Conservation (phyloP, 2,113 vertebrate species). For the Crocuta crocuta region DNA sequence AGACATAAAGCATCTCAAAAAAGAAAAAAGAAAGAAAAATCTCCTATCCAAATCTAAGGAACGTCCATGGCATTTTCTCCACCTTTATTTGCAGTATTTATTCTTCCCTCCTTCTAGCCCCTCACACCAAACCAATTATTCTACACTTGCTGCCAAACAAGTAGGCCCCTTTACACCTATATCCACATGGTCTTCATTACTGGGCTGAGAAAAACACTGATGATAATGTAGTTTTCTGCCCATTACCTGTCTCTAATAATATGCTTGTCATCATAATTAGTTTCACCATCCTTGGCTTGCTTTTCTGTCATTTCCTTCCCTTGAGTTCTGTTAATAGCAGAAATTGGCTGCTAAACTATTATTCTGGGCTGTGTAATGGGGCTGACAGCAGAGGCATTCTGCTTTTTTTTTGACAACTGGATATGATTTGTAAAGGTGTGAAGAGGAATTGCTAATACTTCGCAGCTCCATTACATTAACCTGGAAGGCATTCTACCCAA, state of each 20-base stretch:
- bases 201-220: conserved; percentile 62
- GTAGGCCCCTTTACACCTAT: conserved; percentile 55
- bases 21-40: neutral
- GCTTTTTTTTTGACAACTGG: conserved; percentile 79
- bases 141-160: conserved; percentile 48
- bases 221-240: conserved; percentile 74
- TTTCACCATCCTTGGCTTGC: conserved; percentile 81
- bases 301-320: conserved; percentile 80
- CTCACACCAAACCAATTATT: conserved; percentile 50
- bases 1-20: neutral
- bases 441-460: conserved; percentile 82
- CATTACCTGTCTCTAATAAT: conserved; percentile 82
- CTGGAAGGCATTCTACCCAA: conserved; percentile 80
- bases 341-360: conserved; percentile 78
- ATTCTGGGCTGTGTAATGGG: conserved; percentile 78
- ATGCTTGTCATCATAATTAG: conserved; percentile 84
- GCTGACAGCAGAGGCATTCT: conserved; percentile 77
- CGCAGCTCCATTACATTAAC: conserved; percentile 82
- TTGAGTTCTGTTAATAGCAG: conserved; percentile 75
- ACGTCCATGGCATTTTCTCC: neutral
- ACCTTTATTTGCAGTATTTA: neutral
- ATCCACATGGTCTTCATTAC: neutral
- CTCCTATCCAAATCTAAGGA: neutral
- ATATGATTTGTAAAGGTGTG: conserved; percentile 81
- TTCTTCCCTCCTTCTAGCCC: neutral